Conservation (phyloP, 92 coral and sea anemone species). For the Galaxea fascicularis region DNA sequence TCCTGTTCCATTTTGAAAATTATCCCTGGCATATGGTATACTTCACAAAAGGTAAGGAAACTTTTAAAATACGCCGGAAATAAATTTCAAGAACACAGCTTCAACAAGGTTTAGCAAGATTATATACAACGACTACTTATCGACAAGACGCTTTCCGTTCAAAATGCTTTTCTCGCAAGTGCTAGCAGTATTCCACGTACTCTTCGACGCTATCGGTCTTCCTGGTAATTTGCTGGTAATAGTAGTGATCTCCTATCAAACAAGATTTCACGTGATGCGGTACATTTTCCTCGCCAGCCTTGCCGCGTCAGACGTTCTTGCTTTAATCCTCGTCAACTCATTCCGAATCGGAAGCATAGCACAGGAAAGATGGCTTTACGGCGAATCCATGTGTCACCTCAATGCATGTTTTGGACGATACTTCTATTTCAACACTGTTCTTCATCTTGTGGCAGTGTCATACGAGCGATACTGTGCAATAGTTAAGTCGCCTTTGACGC, state of each 20-base stretch:
- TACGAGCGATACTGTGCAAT: not conserved
- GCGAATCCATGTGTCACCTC: not conserved
- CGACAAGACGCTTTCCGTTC: too few relatives aligned
- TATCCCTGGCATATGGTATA: too few relatives aligned
- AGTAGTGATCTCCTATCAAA: not conserved
- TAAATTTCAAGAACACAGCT: too few relatives aligned
- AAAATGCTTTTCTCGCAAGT: too few relatives aligned
- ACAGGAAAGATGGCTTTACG: not conserved
- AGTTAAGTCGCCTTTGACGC: not conserved
- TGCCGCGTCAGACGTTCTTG: not conserved
- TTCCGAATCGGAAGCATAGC: not conserved
- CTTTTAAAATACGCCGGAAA: too few relatives aligned
- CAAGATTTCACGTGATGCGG: not conserved
- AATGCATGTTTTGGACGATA: not conserved
- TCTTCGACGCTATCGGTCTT: too few relatives aligned
- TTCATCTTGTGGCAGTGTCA: not conserved
- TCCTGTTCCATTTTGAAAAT: too few relatives aligned
- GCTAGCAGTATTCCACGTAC: too few relatives aligned
- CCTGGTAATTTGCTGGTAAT: too few relatives aligned
- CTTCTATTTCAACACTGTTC: not conserved
- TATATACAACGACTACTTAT: too few relatives aligned
- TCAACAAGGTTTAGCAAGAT: too few relatives aligned
- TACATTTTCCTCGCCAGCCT: constrained; percentile 9
- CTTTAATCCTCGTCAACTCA: not conserved
- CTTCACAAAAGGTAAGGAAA: too few relatives aligned